Percentiles rank a stretch among this genome's conserved stretches.
phyloP scores from a whole-genome alignment of 2,113 vertebrate genomes.

The Arenaria interpres region DNA sequence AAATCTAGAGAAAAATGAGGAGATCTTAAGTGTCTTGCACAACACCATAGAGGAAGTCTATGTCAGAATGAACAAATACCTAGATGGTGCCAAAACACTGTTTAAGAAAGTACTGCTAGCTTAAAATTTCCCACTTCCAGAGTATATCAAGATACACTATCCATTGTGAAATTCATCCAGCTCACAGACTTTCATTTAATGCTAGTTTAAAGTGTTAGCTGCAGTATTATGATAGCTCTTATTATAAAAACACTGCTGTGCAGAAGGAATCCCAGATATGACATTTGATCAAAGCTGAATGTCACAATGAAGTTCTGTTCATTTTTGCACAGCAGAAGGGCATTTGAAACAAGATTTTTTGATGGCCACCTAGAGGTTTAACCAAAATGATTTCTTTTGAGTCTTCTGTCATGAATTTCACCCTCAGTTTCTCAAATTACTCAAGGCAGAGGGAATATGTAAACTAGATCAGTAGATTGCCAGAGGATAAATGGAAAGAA shows the following conservation, averaged over 20 bases:
- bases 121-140: background rate
- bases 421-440: background rate
- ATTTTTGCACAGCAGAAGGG: background rate
- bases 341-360: conserved; percentile 10
- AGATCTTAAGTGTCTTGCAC: background rate
- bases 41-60: background rate
- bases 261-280: conserved; percentile 6
- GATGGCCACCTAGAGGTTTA: conserved; percentile 31
- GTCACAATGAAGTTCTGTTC: background rate
- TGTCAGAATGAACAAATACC: background rate
- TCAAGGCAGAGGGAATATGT: background rate
- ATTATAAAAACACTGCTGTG: conserved; percentile 13
- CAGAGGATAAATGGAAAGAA: background rate
- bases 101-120: background rate
- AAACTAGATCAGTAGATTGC: background rate
- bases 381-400: conserved; percentile 9
- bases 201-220: background rate
- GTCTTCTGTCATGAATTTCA: background rate
- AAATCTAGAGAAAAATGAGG: background rate
- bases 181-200: background rate
- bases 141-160: background rate
- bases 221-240: background rate
- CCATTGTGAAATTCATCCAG: background rate
- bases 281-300: conserved; percentile 47
- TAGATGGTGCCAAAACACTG: background rate